Evolutionary conservation across 2,888 invertebrate genomes (phyloP), one percentile per base, ranked within the genome.

Genomic region (Philereme transversata): DNA sequence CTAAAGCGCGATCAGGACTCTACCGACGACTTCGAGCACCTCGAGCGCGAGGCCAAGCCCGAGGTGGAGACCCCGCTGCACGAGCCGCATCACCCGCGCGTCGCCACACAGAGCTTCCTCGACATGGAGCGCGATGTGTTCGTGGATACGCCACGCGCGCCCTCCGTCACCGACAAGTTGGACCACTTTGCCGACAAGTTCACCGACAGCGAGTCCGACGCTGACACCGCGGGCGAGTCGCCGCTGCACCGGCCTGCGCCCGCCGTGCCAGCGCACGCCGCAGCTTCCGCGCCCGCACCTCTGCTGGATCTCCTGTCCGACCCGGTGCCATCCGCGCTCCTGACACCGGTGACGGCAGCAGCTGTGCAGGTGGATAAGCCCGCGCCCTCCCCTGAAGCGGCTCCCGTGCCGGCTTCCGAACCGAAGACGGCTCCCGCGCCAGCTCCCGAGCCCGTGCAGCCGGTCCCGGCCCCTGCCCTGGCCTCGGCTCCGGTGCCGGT

Each of bases 11-110:
- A 95, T 70, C 93, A 94, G 77, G 95, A 96, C 80, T 96, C 96
- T 38, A 90, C 94, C 65, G 96, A 96, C 77, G 96, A 96, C 87
- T 96, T 96, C 82, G 96, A 96, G 83, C 95, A 96, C 83, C 88
- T 96, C 69, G 95, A 94, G 69, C 94, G 94, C 75, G 95, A 95
- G 65, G 87, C 87, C 50, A 82, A 78, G 64, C 87, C 85, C 57
- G 88, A 89, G 57, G 62, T 79, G 44, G 87, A 84, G 64, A 82
- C 86, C 5, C 53, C 59, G 9, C 35, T 34, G 48, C 47, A 5
- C 8, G 22, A 48, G 48, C 86, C 85, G 50, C 76, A 79, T 60
- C 86, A 84, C 62, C 78, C 75, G 52, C 82, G 85, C 47, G 73
- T 77, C 59, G 85, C 84, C 66, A 81, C 88, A 46, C 90, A 91